Conservation (phyloP, 2,113 vertebrate species). For the Paracanthobrama guichenoti region DNA sequence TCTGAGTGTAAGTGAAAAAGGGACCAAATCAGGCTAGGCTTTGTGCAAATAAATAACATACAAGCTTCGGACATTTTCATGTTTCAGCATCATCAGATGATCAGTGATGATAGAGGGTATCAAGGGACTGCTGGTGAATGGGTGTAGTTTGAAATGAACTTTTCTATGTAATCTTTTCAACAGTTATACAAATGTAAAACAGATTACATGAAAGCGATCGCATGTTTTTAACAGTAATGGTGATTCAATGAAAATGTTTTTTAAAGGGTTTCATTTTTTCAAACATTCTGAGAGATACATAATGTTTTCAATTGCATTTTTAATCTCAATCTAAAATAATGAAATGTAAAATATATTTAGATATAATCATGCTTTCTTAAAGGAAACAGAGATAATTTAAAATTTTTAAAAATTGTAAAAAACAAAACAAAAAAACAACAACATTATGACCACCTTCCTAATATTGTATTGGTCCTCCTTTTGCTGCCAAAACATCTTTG, state of each 20-base stretch:
- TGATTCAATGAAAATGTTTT: not conserved
- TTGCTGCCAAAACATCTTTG: too few relatives aligned
- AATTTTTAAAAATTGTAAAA: not conserved
- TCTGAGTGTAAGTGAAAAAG: constrained; percentile 61
- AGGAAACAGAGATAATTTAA: not conserved
- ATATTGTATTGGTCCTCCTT: too few relatives aligned
- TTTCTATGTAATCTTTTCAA: constrained; percentile 21
- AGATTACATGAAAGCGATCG: not conserved
- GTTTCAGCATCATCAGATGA: constrained; percentile 50
- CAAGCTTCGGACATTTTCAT: constrained; percentile 7
- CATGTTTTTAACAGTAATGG: not conserved
- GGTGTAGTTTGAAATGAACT: not conserved
- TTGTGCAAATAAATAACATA: constrained; percentile 49
- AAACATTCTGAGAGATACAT: not conserved
- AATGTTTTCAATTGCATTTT: not conserved
- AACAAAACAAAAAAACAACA: too few relatives aligned
- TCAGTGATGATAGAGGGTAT: constrained; percentile 21
- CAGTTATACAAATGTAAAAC: not conserved
- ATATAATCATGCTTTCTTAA: not conserved
- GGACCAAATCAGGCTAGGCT: constrained; percentile 39
- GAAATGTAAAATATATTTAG: not conserved
- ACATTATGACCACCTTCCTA: too few relatives aligned
- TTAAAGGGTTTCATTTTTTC: too few relatives aligned
- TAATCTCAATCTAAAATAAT: not conserved
- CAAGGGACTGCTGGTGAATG: constrained; percentile 1